Evolutionary conservation across 2,113 vertebrate genomes (phyloP).

Genomic region (Ciconia stormi): DNA sequence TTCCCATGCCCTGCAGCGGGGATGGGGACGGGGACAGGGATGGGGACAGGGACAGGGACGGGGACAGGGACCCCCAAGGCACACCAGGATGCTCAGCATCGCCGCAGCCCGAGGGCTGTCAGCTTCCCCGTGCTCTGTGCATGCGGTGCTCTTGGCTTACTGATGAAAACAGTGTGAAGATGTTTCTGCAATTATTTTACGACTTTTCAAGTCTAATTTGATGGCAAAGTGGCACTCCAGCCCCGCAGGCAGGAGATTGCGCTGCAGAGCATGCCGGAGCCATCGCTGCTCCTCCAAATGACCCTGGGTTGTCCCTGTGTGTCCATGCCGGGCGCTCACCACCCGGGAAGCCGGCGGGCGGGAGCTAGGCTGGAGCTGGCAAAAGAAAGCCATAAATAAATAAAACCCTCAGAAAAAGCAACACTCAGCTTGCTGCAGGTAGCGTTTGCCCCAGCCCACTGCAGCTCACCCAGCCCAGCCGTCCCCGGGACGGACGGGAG

Average conservation of each 20-base stretch:
- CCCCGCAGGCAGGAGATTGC: accelerated
- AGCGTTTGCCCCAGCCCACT: background rate
- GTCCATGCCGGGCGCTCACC: background rate
- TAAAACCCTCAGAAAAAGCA: background rate
- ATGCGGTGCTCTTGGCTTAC: accelerated
- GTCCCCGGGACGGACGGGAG: accelerated
- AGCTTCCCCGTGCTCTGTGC: accelerated
- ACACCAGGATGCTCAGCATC: background rate
- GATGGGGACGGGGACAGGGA: background rate
- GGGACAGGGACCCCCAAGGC: accelerated
- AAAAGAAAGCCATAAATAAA: background rate
- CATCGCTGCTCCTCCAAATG: background rate
- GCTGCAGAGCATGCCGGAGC: background rate
- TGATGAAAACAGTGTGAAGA: background rate
- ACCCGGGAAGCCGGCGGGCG: background rate
- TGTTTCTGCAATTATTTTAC: background rate
- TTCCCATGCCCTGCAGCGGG: background rate
- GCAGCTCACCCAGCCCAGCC: background rate
- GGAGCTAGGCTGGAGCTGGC: background rate
- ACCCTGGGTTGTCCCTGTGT: accelerated
- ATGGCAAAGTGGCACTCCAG: background rate
- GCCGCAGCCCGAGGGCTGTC: accelerated
- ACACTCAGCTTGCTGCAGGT: background rate
- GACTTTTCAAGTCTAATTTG: background rate
- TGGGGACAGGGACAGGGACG: background rate